These are phyloP conservation scores for Chromoteleia sp. DNA, from an alignment of 2,888 invertebrate genomes.

Conservation along the genomic window DNA sequence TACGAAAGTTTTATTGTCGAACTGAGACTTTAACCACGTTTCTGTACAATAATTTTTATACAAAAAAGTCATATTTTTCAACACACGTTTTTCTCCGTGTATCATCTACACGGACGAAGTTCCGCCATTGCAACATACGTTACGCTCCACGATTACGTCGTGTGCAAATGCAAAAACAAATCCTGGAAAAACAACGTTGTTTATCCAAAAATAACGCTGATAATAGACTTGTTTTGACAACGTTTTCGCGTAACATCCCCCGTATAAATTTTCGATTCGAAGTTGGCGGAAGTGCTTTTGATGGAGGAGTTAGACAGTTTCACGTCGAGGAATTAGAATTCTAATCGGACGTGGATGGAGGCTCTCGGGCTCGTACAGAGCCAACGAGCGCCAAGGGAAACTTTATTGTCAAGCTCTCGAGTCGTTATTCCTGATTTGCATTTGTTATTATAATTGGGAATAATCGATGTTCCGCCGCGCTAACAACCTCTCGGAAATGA, in stretches of 20 bases:
- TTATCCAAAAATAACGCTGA: constrained; percentile 34
- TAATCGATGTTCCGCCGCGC: constrained; percentile 79
- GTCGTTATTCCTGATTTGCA: constrained; percentile 83
- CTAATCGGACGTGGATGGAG: constrained; percentile 58
- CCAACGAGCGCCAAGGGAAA: constrained; percentile 77
- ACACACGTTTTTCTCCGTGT: too few species aligned
- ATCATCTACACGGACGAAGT: too few species aligned
- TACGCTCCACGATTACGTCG: too few species aligned
- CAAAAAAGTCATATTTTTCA: too few species aligned
- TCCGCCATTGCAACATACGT: too few species aligned
- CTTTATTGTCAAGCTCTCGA: constrained; percentile 79
- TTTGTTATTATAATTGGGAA: constrained; percentile 84
- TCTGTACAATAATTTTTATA: too few species aligned
- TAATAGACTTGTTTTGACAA: constrained; percentile 59
- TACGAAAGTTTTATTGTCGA: too few species aligned
- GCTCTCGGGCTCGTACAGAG: constrained; percentile 41
- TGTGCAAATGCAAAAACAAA: too few species aligned
- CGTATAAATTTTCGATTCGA: constrained; percentile 51
- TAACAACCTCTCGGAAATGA: constrained; percentile 76
- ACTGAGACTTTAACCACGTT: too few species aligned
- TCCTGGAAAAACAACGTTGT: constrained; percentile 32
- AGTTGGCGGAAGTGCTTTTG: constrained; percentile 59
- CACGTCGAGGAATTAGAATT: constrained; percentile 64
- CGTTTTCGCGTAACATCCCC: constrained; percentile 24
- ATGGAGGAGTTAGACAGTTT: constrained; percentile 59